Evolutionary conservation across 2,888 invertebrate genomes (phyloP).

Genomic region (Meandrusa payeni): DNA sequence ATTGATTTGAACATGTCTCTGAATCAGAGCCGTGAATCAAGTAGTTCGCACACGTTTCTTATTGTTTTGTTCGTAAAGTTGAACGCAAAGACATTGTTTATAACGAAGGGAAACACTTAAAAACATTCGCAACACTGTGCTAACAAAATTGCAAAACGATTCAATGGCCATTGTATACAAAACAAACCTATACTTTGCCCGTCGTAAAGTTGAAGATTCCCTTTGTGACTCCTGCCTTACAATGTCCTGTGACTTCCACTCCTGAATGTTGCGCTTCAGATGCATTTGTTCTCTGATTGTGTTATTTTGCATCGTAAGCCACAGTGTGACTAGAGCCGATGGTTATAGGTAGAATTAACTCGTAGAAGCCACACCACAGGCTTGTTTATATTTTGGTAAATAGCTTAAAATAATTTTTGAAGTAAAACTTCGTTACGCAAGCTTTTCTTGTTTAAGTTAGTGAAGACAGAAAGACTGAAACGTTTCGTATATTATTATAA

Average conservation of each 20-base stretch:
- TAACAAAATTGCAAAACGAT: conserved; percentile 30
- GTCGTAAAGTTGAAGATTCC: conserved; percentile 36
- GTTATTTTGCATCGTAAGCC: conserved; percentile 3
- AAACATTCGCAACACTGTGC: conserved; percentile 20
- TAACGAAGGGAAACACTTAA: conserved; percentile 23
- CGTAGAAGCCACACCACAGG: too few relatives aligned
- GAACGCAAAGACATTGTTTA: conserved; percentile 21
- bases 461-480: too few relatives aligned
- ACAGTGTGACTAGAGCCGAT: too few relatives aligned
- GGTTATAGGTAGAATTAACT: too few relatives aligned
- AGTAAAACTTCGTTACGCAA: too few relatives aligned
- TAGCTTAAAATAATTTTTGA: too few relatives aligned
- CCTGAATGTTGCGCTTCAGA: conserved; percentile 30
- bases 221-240: conserved; percentile 29
- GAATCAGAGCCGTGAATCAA: conserved; percentile 3
- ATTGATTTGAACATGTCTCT: too few relatives aligned
- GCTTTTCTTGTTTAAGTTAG: too few relatives aligned
- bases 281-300: conserved; percentile 30
- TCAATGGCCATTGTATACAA: conserved; percentile 36
- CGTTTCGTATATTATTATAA: too few relatives aligned
- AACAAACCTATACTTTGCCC: conserved; percentile 40
- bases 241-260: conserved; percentile 29
- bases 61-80: conserved; percentile 8
- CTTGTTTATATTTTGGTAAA: too few relatives aligned
- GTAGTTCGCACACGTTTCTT: not conserved